These are phyloP conservation scores for Serilophus lunatus DNA, from an alignment of 2,113 vertebrate genomes.

Conservation along the genomic window DNA sequence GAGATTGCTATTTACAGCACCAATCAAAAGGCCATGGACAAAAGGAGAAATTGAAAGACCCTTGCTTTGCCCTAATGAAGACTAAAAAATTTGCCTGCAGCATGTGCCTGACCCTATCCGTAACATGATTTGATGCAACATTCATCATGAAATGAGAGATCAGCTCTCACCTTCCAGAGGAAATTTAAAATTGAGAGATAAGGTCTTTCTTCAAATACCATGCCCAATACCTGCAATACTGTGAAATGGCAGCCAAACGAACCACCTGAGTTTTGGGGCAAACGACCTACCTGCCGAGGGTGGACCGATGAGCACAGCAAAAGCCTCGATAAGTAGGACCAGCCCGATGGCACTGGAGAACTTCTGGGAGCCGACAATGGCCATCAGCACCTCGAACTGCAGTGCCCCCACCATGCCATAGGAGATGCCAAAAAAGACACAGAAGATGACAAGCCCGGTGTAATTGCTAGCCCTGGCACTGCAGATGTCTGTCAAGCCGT, in stretches of 20 bases:
- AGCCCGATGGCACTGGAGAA: slow-evolving; percentile 80
- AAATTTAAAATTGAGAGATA: not conserved
- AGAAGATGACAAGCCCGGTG: slow-evolving; percentile 73
- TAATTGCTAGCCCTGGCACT: slow-evolving; percentile 72
- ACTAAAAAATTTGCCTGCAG: not conserved
- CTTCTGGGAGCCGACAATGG: slow-evolving; percentile 72
- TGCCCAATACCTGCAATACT: accelerated
- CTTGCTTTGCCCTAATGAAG: not conserved
- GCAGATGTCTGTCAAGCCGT: slow-evolving; percentile 76
- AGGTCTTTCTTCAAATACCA: not conserved
- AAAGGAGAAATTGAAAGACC: not conserved
- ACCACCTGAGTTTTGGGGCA: not conserved
- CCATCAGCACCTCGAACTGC: slow-evolving; percentile 82
- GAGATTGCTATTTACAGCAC: not conserved
- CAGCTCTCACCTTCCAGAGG: not conserved
- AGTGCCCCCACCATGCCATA: slow-evolving; percentile 81
- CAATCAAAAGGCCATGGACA: not conserved
- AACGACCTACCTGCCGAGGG: slow-evolving; percentile 75
- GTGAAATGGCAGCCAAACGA: accelerated
- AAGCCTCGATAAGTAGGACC: slow-evolving; percentile 75
- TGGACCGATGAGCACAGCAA: slow-evolving; percentile 77
- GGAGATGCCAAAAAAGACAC: slow-evolving; percentile 79
- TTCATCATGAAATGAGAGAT: not conserved
- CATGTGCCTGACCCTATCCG: not conserved
- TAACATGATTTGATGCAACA: not conserved